Evolutionary conservation across 2,797 vertebrate genomes (phyloP), one percentile per base, ranked within the genome.

Genomic region (Rhadinocentrus ornatus): DNA sequence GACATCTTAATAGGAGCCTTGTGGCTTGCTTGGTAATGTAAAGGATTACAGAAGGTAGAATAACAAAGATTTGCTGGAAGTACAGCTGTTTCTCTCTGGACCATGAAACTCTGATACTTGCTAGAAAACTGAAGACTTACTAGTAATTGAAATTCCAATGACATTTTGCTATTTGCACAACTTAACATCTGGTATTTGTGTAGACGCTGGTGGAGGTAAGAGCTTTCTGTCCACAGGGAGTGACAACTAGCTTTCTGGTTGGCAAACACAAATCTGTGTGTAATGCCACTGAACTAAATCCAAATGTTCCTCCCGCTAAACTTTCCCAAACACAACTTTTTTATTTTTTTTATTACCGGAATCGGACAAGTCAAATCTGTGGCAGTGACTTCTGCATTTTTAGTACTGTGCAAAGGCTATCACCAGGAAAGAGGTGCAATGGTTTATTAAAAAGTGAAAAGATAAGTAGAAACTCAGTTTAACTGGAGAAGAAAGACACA

Each of bases 1-100:
- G 32, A 67, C 61, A 26, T 26, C 59, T 75, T 78, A 83, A 80
- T 68, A 13, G 31, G 66, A 82, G 75, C 62, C 69, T 78, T 57
- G 27, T 75, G 80, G 69, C 75, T 63, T 26, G 62, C 48, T 2
- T 31, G 32, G 61, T 32, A 22, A 31, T 20, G 15, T 63, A 66
- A 73, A 78, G 69, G 71, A 78, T 64, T 62, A 37, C 46, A 54
- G n/a, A 32, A 46, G n/a, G 62, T 24, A 37, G 44, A 8, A 41
- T 18, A 16, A 32, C 26, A 12, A 24, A 32, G 0, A 10, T 11
- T 58, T 31, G 31, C 27, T 18, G 16, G 11, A 62, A 71, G 44
- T 48, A 41, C 58, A 74, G 54, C 48, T 76, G 57, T 61, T 63
- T 54, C 53, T 34, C 41, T 39, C 27, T 44, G 35, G 6, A 32